Evolutionary conservation across 2,888 invertebrate genomes (phyloP).

Genomic region (Cheilosia vernalis): DNA sequence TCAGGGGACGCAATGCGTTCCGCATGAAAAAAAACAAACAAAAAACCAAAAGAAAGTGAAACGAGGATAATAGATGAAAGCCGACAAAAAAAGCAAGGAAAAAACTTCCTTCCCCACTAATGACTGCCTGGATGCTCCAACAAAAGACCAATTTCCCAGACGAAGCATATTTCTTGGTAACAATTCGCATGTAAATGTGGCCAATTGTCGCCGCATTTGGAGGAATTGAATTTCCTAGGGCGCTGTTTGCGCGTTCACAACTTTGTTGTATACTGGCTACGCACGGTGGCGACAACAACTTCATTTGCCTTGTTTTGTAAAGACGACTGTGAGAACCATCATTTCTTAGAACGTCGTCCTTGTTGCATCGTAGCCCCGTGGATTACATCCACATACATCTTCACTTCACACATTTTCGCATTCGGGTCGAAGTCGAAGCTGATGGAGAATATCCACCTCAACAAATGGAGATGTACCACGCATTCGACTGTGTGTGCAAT

Average conservation of each 20-base stretch:
- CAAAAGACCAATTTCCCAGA: constrained; percentile 49
- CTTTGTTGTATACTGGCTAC: constrained; percentile 10
- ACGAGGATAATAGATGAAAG: constrained; percentile 10
- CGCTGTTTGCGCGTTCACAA: neutral
- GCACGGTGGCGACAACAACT: constrained; percentile 16
- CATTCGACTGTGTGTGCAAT: constrained; percentile 11
- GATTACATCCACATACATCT: constrained; percentile 62
- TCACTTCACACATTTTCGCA: constrained; percentile 38
- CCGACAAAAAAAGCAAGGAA: neutral
- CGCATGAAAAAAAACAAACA: constrained; percentile 2
- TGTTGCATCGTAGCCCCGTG: constrained; percentile 14
- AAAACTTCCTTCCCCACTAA: constrained; percentile 38
- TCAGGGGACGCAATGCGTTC: constrained; percentile 44
- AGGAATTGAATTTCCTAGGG: constrained; percentile 6
- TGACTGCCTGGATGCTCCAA: constrained; percentile 39
- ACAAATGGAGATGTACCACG: constrained; percentile 14
- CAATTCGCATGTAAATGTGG: constrained; percentile 60
- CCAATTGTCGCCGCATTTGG: constrained; percentile 55
- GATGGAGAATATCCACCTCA: neutral
- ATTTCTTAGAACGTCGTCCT: constrained; percentile 26
- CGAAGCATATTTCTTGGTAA: constrained; percentile 39
- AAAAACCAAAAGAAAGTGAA: neutral
- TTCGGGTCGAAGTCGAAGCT: constrained; percentile 35
- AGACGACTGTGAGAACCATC: constrained; percentile 14
- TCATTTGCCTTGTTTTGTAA: constrained; percentile 8